Conservation (phyloP, 2,113 vertebrate genomes). For the Mola mola region DNA sequence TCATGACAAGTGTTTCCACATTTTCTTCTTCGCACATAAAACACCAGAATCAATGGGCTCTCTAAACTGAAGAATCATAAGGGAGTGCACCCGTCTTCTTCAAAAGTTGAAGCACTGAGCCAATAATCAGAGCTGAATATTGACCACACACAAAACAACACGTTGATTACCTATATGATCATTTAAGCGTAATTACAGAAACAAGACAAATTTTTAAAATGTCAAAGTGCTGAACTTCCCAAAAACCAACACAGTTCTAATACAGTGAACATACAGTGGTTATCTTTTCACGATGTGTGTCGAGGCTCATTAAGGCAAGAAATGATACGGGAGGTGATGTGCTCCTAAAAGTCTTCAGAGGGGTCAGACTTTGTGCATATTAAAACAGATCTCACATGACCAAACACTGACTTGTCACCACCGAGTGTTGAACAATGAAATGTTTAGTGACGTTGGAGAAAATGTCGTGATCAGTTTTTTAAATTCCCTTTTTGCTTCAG, state of each 20-base stretch:
- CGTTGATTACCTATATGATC: slow-evolving; percentile 45
- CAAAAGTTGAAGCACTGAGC: slow-evolving; percentile 8
- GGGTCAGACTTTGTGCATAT: not conserved
- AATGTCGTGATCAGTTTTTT: slow-evolving; percentile 12
- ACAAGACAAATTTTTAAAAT: slow-evolving; percentile 16
- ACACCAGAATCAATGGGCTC: not conserved
- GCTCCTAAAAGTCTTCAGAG: not conserved
- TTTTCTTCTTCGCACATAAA: slow-evolving; percentile 19
- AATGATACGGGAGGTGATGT: no score
- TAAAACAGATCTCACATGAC: slow-evolving; percentile 3
- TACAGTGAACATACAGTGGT: slow-evolving; percentile 43
- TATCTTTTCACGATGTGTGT: slow-evolving; percentile 56
- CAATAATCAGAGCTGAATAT: not conserved
- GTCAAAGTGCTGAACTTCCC: slow-evolving; percentile 63
- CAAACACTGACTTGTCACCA: slow-evolving; percentile 42
- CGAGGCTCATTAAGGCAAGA: slow-evolving; percentile 38
- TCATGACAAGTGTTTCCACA: slow-evolving; percentile 10
- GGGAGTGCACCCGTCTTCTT: slow-evolving; percentile 20
- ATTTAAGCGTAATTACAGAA: slow-evolving; percentile 23
- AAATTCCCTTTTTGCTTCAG: slow-evolving; percentile 39
- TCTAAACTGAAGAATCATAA: slow-evolving; percentile 27
- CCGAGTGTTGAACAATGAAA: slow-evolving; percentile 37
- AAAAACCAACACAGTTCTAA: slow-evolving; percentile 18
- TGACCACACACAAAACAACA: slow-evolving; percentile 8
- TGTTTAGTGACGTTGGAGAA: slow-evolving; percentile 28